Conservation (phyloP, 35 echinoderm and acorn worm species). For the Apostichopus japonicus region DNA sequence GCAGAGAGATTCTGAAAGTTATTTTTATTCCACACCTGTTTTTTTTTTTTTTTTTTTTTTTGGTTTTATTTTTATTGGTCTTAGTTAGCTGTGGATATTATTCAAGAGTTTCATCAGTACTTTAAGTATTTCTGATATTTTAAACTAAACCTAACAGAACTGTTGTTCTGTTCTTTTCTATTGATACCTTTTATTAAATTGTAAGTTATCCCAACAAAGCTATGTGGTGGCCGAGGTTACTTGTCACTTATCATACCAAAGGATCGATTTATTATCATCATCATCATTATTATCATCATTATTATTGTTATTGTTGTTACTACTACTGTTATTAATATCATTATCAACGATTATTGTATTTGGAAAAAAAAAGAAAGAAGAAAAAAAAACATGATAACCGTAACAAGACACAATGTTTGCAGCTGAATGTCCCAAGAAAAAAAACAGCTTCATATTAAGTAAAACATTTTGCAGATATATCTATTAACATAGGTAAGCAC, state of each 20-base stretch:
- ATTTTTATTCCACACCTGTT: too few species aligned
- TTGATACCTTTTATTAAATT: not conserved
- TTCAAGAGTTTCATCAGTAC: not conserved
- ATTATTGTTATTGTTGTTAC: not conserved
- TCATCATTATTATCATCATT: constrained; percentile 6
- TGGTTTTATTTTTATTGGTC: not conserved
- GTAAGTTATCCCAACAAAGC: constrained; percentile 51
- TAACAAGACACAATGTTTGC: constrained; percentile 46
- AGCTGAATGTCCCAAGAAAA: constrained; percentile 28
- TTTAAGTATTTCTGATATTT: not conserved
- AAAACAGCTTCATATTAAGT: not conserved
- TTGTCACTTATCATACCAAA: constrained; percentile 1
- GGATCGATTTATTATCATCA: not conserved
- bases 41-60: not conserved
- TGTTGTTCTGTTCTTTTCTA: not conserved
- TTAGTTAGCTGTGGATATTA: not conserved
- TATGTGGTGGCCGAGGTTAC: constrained; percentile 45
- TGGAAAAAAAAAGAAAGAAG: not conserved
- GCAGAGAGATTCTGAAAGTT: too few species aligned
- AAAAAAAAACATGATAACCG: not conserved
- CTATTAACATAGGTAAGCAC: not conserved
- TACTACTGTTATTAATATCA: not conserved
- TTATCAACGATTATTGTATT: not conserved
- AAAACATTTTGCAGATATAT: not conserved
- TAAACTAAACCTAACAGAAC: not conserved